Base-by-base conservation (phyloP, 2,888 invertebrate species). In the Morpho helenor region DNA sequence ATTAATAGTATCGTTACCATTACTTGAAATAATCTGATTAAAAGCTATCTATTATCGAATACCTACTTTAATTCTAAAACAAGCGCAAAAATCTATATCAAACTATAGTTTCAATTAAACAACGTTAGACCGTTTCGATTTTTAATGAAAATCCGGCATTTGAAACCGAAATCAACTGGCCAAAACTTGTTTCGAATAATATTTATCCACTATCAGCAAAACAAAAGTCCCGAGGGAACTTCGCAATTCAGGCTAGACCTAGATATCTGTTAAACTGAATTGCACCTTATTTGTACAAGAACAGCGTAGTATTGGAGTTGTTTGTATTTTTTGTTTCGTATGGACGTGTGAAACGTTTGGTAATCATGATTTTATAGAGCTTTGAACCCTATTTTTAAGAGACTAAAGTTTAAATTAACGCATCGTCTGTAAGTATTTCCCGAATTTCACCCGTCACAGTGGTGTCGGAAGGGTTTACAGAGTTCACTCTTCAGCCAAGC, bases 201-300 rank as follows among this genome's bases (percentile, higher is more conserved):
- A 84, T 82, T 83, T 84, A 82, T 80, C 73, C 76, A 71, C 73
- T 76, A 77, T 79, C 77, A 74, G 71, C 69, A 69, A 76, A 79
- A 82, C 82, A 81, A 77, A 77, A 79, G 74, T 76, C 71, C 72
- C 73, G 67, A 72, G 74, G 76, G 71, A 80, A 80, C 72, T 79
- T 79, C 71, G 68, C 65, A 64, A 76, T 72, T 69, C 73, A 65
- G 60, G 64, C 64, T 67, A 68, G 64, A 67, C 66, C 52, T 45
- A 43, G 57, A 40, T 43, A 48, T 46, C 49, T 8, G 45, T 40
- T 43, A 56, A 61, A 60, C 65, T n/a, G 61, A 78, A 75, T 69
- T 56, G 53, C 16, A 68, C 75, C 63, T 61, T 73, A 68, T 58
- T 4, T 1, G 4, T 8, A 45, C 43, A 43, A 16, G 56, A 57